A percentile compares a stretch with the other conserved stretches of the same genome.
phyloP scores from a whole-genome alignment of 2,113 vertebrate species.

The Alexandromys fortis region DNA sequence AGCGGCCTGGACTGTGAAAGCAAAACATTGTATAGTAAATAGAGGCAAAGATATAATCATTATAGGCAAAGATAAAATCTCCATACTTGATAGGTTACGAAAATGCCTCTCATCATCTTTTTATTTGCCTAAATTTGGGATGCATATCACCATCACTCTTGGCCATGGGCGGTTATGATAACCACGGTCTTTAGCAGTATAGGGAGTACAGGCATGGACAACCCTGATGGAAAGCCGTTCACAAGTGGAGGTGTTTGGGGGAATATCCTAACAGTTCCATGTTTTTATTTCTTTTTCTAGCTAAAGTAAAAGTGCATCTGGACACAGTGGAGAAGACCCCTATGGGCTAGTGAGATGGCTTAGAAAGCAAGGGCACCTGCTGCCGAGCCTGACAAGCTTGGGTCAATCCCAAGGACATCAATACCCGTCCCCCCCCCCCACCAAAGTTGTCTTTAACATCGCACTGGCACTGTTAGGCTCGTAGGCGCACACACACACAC shows the following conservation, averaged over 20 bases:
- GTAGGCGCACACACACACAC: too few species aligned
- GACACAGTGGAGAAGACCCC: not conserved
- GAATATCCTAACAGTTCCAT: not conserved
- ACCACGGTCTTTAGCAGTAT: not conserved
- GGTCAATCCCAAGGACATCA: not conserved
- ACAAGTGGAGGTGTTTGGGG: not conserved
- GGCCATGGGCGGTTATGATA: not conserved
- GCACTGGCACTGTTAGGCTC: too few species aligned
- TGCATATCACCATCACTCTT: not conserved
- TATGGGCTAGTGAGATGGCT: not conserved
- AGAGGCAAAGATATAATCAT: not conserved
- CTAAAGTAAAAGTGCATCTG: not conserved
- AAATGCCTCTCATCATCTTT: not conserved
- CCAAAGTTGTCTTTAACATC: not conserved
- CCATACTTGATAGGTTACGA: conserved; percentile 10
- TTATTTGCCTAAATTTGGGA: not conserved
- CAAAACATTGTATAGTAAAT: conserved; percentile 29
- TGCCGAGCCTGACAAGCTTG: not conserved
- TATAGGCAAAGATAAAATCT: conserved; percentile 5
- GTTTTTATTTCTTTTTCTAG: not conserved
- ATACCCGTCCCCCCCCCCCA: too few species aligned
- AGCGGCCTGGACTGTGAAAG: not conserved
- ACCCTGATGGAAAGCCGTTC: not conserved
- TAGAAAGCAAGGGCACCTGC: not conserved
- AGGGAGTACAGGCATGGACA: not conserved